Evolutionary conservation across 2,797 vertebrate genomes (phyloP).

Genomic region (Enteromius trimaculatus): DNA sequence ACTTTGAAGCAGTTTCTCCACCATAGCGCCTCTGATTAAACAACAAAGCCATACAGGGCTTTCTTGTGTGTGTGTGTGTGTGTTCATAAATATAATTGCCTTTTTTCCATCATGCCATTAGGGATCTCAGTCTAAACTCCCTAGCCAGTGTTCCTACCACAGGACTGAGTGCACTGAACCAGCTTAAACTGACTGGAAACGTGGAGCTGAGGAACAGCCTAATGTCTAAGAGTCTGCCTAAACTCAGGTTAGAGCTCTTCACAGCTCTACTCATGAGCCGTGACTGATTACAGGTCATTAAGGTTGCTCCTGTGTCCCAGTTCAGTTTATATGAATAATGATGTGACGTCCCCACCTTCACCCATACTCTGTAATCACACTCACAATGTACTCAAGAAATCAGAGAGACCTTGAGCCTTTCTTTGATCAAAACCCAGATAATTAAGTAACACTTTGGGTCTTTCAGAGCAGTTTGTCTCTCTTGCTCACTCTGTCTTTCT

Average conservation of each 20-base stretch:
- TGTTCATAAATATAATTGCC: constrained; percentile 27
- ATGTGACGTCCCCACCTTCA: constrained; percentile 29
- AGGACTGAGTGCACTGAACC: constrained; percentile 86
- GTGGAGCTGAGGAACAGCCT: constrained; percentile 86
- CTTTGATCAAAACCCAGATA: constrained; percentile 39
- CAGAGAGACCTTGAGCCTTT: constrained; percentile 39
- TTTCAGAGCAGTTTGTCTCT: constrained; percentile 6
- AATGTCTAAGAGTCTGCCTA: constrained; percentile 86
- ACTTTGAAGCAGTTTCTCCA: constrained; percentile 12
- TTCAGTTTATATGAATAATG: constrained; percentile 56
- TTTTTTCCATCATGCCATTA: constrained; percentile 67
- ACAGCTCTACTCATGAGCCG: constrained; percentile 26
- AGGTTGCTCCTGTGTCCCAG: constrained; percentile 34
- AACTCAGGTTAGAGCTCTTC: constrained; percentile 84
- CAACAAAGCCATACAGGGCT: not conserved
- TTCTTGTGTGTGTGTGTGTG: constrained; percentile 13
- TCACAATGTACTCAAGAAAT: constrained; percentile 30
- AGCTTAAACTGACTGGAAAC: constrained; percentile 94
- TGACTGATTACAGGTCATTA: constrained; percentile 48
- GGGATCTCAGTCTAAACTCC: constrained; percentile 93
- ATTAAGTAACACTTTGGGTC: constrained; percentile 19
- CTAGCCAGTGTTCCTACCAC: constrained; percentile 83
- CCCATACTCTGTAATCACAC: constrained; percentile 32
- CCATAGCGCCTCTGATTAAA: constrained; percentile 3
- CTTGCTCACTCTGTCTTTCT: not conserved